These are phyloP conservation scores for Tetraneura akinire DNA, from an alignment of 1,140 invertebrate species.

Conservation along the genomic window DNA sequence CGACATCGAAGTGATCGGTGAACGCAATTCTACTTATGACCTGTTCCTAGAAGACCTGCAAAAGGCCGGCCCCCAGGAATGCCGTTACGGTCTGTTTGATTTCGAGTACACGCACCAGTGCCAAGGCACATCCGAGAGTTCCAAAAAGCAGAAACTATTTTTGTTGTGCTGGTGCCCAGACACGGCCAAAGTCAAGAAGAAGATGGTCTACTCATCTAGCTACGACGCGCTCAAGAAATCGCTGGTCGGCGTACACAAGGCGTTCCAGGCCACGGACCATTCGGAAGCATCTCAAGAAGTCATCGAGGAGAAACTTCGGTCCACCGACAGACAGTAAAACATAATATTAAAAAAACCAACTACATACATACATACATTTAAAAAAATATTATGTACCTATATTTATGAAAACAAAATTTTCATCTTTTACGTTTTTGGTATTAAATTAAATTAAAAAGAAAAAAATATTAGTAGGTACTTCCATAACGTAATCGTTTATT, in stretches of 20 bases:
- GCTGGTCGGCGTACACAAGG: slow-evolving; percentile 92
- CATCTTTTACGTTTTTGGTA: slow-evolving; percentile 50
- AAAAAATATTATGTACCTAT: slow-evolving; percentile 6
- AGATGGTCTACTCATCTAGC: slow-evolving; percentile 95
- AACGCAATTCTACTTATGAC: slow-evolving; percentile 84
- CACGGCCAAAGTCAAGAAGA: slow-evolving; percentile 96
- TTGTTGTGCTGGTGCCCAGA: slow-evolving; percentile 97
- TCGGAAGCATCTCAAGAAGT: slow-evolving; percentile 88
- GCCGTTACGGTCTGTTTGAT: slow-evolving; percentile 92
- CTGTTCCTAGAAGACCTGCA: slow-evolving; percentile 88
- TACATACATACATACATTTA: slow-evolving; percentile 24
- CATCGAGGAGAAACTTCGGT: slow-evolving; percentile 88
- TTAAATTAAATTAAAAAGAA: slow-evolving; percentile 19
- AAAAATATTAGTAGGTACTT: slow-evolving; percentile 40
- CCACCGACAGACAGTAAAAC: slow-evolving; percentile 85
- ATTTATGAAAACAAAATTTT: slow-evolving; percentile 44
- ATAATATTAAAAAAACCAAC: no score
- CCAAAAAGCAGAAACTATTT: slow-evolving; percentile 93
- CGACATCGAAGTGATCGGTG: slow-evolving; percentile 82
- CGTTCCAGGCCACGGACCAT: slow-evolving; percentile 91
- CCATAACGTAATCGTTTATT: slow-evolving; percentile 47
- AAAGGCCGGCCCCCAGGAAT: slow-evolving; percentile 84
- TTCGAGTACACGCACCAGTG: slow-evolving; percentile 95
- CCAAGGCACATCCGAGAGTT: slow-evolving; percentile 89
- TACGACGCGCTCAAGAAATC: slow-evolving; percentile 95